Base-by-base conservation (phyloP, 2,797 vertebrate genomes). In the Pampus argenteus region DNA sequence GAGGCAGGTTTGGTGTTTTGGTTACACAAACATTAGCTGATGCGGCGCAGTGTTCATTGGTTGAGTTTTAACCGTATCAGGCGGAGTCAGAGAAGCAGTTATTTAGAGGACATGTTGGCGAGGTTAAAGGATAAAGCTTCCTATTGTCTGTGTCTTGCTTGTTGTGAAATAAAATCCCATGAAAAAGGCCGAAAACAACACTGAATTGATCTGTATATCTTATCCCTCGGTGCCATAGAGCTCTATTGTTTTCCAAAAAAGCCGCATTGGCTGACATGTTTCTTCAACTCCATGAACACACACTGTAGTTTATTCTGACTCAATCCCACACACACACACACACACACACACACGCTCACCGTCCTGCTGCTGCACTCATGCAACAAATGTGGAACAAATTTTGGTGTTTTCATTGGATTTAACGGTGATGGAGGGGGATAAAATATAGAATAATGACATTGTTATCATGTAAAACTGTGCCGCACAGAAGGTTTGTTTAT, bases 21-120 rank as follows among this genome's bases (percentile, higher is more conserved):
- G 78, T 71, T 65, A 42, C 68, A 58, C 64, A 74, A 64, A 81
- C 51, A 40, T 34, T 31, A 64, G 65, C 25, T 1, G 62, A 47
- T 31, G 76, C 70, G 60, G 62, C 34, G 50, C 28, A 3, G 26
- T 29, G 18, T 31, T 48, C 17, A 81, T 57, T 66, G 83, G 72
- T 29, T 5, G 45, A 66, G 20, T 70, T 70, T 69, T 48, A 23
- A 42, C 58, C 29, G 36, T 72, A 62, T 26, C 56, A 61, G 72
- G 72, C 17, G 59, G 73, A 68, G 65, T 42, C 48, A 14, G 26
- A 36, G 38, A n/a, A 23, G 48, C 29, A 13, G 73, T 31, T 9
- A 5, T 69, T 51, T 13, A 6, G 63, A 68, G 59, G 29, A 31
- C 40, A 5, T 20, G 31, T 44, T 62, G 47, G 38, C 49, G 9